Conservation (phyloP, 1,140 invertebrate genomes). For the Hormaphis cornu region DNA sequence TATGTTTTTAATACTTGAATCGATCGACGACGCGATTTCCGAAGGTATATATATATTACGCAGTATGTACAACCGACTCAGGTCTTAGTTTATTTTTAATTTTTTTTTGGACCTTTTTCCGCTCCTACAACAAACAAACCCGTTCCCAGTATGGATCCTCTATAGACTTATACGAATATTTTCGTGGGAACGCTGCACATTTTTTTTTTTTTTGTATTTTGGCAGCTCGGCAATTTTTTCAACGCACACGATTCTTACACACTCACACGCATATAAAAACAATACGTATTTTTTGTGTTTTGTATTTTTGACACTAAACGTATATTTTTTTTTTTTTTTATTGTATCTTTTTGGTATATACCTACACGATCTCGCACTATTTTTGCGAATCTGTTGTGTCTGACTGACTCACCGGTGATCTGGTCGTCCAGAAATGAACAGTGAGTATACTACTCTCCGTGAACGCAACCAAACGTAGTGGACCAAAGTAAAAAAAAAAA, state of each 20-base stretch:
- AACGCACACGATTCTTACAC: conserved; percentile 24
- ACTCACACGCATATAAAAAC: conserved; percentile 14
- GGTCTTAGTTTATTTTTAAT: no score
- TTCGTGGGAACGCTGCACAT: not conserved
- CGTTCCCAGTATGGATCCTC: no score
- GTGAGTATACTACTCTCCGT: conserved; percentile 11
- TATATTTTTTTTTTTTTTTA: no score
- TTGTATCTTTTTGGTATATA: conserved; percentile 33
- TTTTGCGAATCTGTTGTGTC: conserved; percentile 27
- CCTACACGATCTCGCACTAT: conserved; percentile 29
- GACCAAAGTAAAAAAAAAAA: conserved; percentile 16
- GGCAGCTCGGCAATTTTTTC: conserved; percentile 12
- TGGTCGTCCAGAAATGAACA: conserved; percentile 30
- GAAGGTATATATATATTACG: no score
- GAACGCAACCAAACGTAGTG: conserved; percentile 26
- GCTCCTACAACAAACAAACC: no score
- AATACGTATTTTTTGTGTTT: conserved; percentile 23
- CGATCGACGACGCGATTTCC: no score
- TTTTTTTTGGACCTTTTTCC: no score
- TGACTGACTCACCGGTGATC: conserved; percentile 26
- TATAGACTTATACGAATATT: no score
- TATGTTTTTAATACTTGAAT: no score
- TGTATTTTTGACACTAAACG: conserved; percentile 32
- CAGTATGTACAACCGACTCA: no score
- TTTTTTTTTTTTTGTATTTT: conserved; percentile 17